Conservation (phyloP, 2,888 invertebrate species). For the Pristionchus arcanus region DNA sequence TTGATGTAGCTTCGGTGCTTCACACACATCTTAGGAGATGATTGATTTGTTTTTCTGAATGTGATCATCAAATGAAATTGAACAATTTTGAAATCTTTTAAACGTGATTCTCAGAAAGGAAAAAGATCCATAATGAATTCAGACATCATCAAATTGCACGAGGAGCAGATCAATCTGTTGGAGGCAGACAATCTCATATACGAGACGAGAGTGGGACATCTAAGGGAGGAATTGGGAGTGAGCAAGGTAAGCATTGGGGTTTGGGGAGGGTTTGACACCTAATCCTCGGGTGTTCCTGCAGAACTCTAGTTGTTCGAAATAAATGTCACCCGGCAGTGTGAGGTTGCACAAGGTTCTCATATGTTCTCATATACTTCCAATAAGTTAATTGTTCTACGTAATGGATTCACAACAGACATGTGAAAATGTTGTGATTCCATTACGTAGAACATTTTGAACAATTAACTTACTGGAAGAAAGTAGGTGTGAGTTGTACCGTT, state of each 20-base stretch:
- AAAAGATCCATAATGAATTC: neutral
- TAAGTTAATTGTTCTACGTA: too few species aligned
- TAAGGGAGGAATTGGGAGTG: conserved; percentile 76
- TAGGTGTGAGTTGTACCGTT: too few species aligned
- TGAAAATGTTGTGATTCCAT: neutral
- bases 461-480: neutral
- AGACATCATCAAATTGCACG: conserved; percentile 76
- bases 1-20: neutral
- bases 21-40: neutral
- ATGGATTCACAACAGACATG: too few species aligned
- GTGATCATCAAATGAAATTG: neutral
- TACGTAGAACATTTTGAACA: neutral
- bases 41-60: neutral
- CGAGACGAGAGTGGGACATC: conserved; percentile 76
- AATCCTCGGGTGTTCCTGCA: too few species aligned
- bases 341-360: neutral
- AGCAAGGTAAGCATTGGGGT: conserved; percentile 64
- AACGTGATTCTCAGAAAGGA: neutral
- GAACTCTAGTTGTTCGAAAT: too few species aligned
- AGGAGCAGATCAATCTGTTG: conserved; percentile 72
- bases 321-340: neutral
- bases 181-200: conserved; percentile 77
- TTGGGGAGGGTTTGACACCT: neutral
- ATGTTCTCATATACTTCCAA: too few species aligned
- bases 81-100: neutral